Evolutionary conservation across 2,888 invertebrate species (phyloP), one percentile per base, ranked within the genome.

Genomic region (Teleogryllus oceanicus): DNA sequence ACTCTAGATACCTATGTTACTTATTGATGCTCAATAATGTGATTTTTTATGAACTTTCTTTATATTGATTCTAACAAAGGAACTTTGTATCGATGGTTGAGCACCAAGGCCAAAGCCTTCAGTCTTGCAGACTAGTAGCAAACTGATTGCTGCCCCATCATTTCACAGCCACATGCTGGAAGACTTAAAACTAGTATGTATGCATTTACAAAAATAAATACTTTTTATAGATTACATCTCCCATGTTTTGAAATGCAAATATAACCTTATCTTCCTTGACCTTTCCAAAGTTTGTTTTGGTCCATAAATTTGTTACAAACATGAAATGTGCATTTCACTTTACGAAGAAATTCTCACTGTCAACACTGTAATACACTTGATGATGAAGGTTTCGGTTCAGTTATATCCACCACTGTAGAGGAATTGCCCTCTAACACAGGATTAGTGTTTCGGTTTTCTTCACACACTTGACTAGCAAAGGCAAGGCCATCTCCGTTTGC

Each of bases 391-490:
- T 13, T 62, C 4, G 62, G 13, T 62, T 62, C 62, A 5, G 62
- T 62, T 13, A 62, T 62, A 62, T 62, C n/a, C n/a, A 62, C n/a
- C n/a, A 18, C n/a, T n/a, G 62, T 62, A 1, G n/a, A 13, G 13
- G 62, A 13, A 62, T 62, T n/a, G 16, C n/a, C 16, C 62, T 18
- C 13, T 62, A 62, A 18, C n/a, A 77, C 50, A n/a, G 80, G 78
- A 16, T n/a, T 62, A 13, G 78, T 78, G 11, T 21, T 50, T 21
- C 20, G 75, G 18, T 79, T 80, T 37, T 81, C 81, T 11, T 74
- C 50, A 76, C 82, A 82, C 81, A 82, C 80, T 77, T 82, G 37
- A 49, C 78, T 82, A 5, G 77, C 82, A 76, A 82, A 81, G 2
- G 81, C 75, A 11, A 82, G 24, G 50, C 78, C 78, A 50, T 82